Evolutionary conservation across 92 coral and sea anemone species (phyloP), one percentile per base, ranked within the genome.

Genomic region (Ricordea florida): DNA sequence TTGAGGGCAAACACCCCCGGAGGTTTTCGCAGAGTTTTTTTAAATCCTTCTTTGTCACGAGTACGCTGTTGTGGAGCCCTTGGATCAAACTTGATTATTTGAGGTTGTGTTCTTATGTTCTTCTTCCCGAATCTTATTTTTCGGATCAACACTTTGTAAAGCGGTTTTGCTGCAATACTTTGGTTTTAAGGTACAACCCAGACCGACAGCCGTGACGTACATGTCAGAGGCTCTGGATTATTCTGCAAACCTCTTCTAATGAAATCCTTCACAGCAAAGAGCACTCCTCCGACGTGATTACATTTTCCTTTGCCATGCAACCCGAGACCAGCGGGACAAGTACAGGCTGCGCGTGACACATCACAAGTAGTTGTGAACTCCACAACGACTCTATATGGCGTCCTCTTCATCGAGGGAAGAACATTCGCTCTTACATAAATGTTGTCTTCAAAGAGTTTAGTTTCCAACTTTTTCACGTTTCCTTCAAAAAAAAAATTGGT

Each of bases 391-490:
- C 71, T 37, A 49, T 81, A 72, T 21, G 57, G 43, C 32, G 62
- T 81, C 51, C 62, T 80, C 81, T 73, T 81, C 80, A 73, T 80
- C 1, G 86, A 80, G 6, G 80, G 70, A 4, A 80, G 56, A 38
- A 80, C 80, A 14, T 23, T 13, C 0, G 83, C 83, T 42, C 68
- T 83, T 36, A 83, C 88, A 45, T 70, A 70, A 24, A 14, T 61
- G 18, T 59, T 68, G 57, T 47, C 38, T 9, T 66, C 63, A 62
- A 17, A 74, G 49, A 73, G 37, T 37, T 82, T 82, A 24, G 66
- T 53, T 65, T 82, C 75, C 25, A 82, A 62, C 30, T 29, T 7
- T 36, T 73, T 81, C 7, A 81, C 37, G 56, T 62, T 75, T 8
- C 79, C 79, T 33, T 79, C 70, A 28, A 79, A 67, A 44, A 79